Evolutionary conservation across 1,140 invertebrate genomes (phyloP), one percentile per base, ranked within the genome.

Genomic region (Forficula auricularia): DNA sequence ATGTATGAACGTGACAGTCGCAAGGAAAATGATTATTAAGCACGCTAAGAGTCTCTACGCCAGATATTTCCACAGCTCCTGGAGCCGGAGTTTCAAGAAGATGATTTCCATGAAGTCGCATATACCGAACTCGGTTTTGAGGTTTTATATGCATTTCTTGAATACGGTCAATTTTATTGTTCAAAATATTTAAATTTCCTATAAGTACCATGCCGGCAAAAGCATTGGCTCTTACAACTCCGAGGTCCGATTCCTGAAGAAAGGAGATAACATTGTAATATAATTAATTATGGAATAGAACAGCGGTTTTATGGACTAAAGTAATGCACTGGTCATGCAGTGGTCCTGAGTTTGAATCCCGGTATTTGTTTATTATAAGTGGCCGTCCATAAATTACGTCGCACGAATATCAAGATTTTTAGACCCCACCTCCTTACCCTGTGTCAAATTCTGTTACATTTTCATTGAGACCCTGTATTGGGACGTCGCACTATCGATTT

Each of bases 131-230:
- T 30, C 69, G 72, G 45, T 77, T 79, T 19, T 77, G 73, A 12
- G 66, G 63, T 1, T 67, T 68, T 15, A 85, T 61, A 42, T 75
- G 69, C 0, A 86, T 58, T 49, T 77, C 74, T 52, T 82, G 75
- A 13, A 86, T 73, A 0, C 71, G 68, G 48, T 87, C 82, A 38
- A 87, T 82, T 56, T 86, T 86, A 55, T 85, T 85, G 54, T 84
- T 84, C 3, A 81, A 58, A 40, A 85, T 69, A 52, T 82, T 79
- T 2, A 87, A 55, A 30, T 63, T 70, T 10, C 75, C 72, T 2
- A 85, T 73, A 46, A 72, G 68, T 3, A 65, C 62, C 3, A 84
- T 59, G 1, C 78, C 79, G 9, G 73, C 69, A 50, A 85, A 87
- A 0, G 78, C 78, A 20, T 77, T 72, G 0, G 71, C 65, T 22